phyloP scores from a whole-genome alignment of 1,140 invertebrate genomes.

The Dryas iulia region DNA sequence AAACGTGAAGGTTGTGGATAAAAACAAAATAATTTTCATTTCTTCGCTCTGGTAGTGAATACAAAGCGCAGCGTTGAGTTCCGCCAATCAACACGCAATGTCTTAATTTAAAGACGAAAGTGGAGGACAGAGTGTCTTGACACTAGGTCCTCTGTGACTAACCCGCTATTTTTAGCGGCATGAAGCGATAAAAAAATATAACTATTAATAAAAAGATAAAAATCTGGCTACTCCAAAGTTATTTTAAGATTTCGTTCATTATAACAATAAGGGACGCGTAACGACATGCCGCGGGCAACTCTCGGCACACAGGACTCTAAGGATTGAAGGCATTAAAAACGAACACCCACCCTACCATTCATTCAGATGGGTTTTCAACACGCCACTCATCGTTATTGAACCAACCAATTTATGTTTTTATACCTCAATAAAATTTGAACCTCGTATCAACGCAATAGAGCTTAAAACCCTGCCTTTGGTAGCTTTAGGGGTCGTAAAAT shows the following conservation, averaged over 20 bases:
- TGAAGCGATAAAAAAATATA: too few relatives aligned
- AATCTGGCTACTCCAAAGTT: not conserved
- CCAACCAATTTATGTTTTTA: conserved; percentile 13
- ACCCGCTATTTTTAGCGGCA: too few relatives aligned
- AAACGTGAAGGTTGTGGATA: too few relatives aligned
- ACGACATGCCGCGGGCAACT: not conserved
- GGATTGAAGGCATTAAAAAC: conserved; percentile 19
- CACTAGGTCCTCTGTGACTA: too few relatives aligned
- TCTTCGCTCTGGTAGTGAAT: too few relatives aligned
- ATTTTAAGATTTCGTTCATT: not conserved
- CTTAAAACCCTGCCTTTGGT: not conserved
- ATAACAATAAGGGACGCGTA: not conserved
- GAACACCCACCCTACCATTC: conserved; percentile 14
- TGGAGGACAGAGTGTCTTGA: too few relatives aligned
- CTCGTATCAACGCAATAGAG: not conserved
- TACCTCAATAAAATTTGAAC: not conserved
- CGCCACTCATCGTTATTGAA: conserved; percentile 19
- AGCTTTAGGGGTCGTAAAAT: not conserved
- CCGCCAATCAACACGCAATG: too few relatives aligned
- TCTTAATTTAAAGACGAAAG: too few relatives aligned
- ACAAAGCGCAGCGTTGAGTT: too few relatives aligned
- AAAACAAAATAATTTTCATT: too few relatives aligned
- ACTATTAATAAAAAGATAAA: too few relatives aligned
- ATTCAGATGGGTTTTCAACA: conserved; percentile 28
- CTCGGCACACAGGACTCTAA: conserved; percentile 4